Conservation (phyloP, 53 echinoderm and acorn worm species). For the Holothuria scabra region DNA sequence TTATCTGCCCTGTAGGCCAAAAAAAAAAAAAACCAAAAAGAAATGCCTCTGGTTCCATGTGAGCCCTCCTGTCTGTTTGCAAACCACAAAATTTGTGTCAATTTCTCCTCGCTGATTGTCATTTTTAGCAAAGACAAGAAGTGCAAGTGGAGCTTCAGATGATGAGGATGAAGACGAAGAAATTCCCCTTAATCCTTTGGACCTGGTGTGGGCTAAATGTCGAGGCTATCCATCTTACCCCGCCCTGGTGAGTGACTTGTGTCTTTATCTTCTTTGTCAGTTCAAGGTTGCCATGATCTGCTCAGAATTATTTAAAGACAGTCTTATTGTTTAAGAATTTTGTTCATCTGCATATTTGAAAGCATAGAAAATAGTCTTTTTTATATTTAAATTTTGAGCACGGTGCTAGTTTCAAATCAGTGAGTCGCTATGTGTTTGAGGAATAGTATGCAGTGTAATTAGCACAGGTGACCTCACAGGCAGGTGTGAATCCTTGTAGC, state of each 20-base stretch:
- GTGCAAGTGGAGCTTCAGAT: conserved; percentile 72
- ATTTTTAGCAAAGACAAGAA: conserved; percentile 61
- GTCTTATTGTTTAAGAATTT: background rate
- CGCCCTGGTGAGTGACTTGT: conserved; percentile 83
- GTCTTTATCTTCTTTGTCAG: conserved; percentile 21
- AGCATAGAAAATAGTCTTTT: too few relatives aligned
- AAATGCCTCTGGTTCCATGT: too few relatives aligned
- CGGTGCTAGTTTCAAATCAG: too few relatives aligned
- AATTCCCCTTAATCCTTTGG: conserved; percentile 93
- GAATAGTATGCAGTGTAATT: too few relatives aligned
- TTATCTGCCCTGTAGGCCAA: too few relatives aligned
- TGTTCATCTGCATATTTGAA: background rate
- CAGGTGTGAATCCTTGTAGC: too few relatives aligned
- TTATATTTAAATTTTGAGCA: too few relatives aligned
- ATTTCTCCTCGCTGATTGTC: conserved; percentile 34
- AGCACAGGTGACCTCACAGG: too few relatives aligned
- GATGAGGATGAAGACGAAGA: conserved; percentile 84
- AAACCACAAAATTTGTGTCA: background rate
- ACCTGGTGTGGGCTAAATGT: conserved; percentile 99
- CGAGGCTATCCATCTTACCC: conserved; percentile 99
- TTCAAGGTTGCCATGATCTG: conserved; percentile 7
- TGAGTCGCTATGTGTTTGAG: too few relatives aligned
- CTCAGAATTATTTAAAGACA: too few relatives aligned
- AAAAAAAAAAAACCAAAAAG: too few relatives aligned
- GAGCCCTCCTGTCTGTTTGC: too few relatives aligned